Percentiles rank a stretch among this genome's conserved stretches.
Conservation (phyloP, 1,140 invertebrate species). For the Lasaia peninsularis region DNA sequence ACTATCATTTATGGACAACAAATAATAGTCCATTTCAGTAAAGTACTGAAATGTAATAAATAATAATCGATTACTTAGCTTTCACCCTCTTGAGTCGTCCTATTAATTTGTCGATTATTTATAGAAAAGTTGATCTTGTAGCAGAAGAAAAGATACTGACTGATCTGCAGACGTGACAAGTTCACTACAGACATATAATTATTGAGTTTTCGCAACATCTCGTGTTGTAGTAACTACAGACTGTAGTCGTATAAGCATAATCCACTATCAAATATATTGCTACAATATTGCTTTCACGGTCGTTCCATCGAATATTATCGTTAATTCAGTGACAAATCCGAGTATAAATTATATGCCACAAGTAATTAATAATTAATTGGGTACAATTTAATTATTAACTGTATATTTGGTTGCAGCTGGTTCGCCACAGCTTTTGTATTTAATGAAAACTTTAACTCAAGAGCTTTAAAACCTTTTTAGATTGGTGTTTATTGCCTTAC, state of each 20-base stretch:
- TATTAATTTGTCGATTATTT: too few species aligned
- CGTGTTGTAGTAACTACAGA: neutral
- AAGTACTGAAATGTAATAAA: too few species aligned
- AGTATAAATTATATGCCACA: neutral
- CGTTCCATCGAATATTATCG: neutral
- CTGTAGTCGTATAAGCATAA: constrained; percentile 16
- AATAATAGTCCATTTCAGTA: too few species aligned
- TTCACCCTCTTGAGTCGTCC: too few species aligned
- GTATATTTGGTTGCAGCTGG: neutral
- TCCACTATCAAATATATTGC: constrained; percentile 31
- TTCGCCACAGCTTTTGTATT: neutral
- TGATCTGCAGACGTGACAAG: too few species aligned
- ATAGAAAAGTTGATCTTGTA: too few species aligned
- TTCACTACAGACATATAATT: too few species aligned
- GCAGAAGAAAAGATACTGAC: too few species aligned
- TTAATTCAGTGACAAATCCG: constrained; percentile 3
- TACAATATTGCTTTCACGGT: constrained; percentile 1
- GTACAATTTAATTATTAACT: neutral
- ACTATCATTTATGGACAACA: too few species aligned
- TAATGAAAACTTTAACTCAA: neutral
- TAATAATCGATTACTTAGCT: too few species aligned
- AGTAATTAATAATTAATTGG: neutral
- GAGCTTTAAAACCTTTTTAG: neutral
- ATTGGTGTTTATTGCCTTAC: too few species aligned
- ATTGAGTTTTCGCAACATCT: neutral